phyloP scores from a whole-genome alignment of 2,113 vertebrate species.

The Piprites chloris region DNA sequence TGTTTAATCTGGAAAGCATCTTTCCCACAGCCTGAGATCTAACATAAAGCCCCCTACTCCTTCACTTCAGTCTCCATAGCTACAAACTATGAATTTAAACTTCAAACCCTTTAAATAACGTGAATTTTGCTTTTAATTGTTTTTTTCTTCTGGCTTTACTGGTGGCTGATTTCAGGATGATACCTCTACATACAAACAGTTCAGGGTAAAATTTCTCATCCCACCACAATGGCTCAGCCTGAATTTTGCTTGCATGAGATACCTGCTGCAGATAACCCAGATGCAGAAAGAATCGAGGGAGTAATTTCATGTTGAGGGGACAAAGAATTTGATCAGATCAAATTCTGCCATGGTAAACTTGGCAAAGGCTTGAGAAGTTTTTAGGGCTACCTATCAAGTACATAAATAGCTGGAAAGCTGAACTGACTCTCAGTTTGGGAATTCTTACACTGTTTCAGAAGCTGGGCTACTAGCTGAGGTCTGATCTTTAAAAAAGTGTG shows the following conservation, averaged over 20 bases:
- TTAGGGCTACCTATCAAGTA: background rate
- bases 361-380: background rate
- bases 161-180: background rate
- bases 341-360: background rate
- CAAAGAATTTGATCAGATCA: background rate
- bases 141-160: background rate
- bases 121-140: background rate
- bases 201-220: background rate
- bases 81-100: background rate
- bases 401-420: background rate
- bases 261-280: background rate
- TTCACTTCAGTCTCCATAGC: background rate
- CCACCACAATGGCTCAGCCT: background rate
- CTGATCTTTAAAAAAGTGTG: background rate
- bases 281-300: rapidly evolving
- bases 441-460: background rate
- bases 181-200: background rate
- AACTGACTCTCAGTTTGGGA: background rate
- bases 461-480: background rate
- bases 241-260: background rate
- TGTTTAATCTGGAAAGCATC: background rate
- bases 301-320: background rate
- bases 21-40: background rate
- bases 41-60: background rate
- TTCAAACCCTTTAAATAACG: background rate